These are phyloP conservation scores for Scaptomyza tumidula DNA, from an alignment of 2,888 invertebrate species.

Conservation along the genomic window DNA sequence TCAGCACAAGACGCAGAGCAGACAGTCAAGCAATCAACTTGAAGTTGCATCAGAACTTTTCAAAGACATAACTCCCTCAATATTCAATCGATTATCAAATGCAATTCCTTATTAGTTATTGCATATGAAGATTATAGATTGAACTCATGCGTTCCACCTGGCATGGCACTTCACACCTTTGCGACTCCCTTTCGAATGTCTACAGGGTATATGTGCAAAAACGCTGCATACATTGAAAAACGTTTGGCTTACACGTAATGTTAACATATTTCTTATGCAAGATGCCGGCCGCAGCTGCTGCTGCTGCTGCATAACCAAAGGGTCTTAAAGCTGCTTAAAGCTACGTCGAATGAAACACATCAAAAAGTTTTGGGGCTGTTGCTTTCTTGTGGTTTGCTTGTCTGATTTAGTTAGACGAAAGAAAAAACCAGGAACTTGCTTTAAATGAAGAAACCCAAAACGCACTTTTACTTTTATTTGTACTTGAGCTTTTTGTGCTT, in stretches of 20 bases:
- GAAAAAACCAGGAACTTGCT: slow-evolving; percentile 8
- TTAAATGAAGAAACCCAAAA: slow-evolving; percentile 41
- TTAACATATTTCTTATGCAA: slow-evolving; percentile 10
- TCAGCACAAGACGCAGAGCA: not conserved
- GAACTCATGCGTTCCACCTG: too few species aligned
- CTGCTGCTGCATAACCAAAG: slow-evolving; percentile 35
- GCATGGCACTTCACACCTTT: too few species aligned
- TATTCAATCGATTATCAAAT: too few species aligned
- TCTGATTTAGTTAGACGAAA: slow-evolving; percentile 9
- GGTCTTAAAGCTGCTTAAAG: slow-evolving; percentile 60
- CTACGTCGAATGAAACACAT: slow-evolving; percentile 15
- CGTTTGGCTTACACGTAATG: slow-evolving; percentile 24
- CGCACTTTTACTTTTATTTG: slow-evolving; percentile 54
- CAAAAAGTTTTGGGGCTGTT: slow-evolving; percentile 29
- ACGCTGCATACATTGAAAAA: slow-evolving; percentile 19
- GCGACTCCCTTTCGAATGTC: not conserved
- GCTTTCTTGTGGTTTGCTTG: slow-evolving; percentile 52
- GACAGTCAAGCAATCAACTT: too few species aligned
- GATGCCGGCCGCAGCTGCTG: slow-evolving; percentile 30
- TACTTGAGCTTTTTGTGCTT: slow-evolving; percentile 22
- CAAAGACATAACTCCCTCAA: too few species aligned
- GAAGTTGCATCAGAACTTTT: too few species aligned
- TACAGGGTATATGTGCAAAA: slow-evolving; percentile 53
- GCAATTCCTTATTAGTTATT: too few species aligned
- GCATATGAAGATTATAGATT: too few species aligned